phyloP scores from a whole-genome alignment of 2,113 vertebrate genomes.

The Morone chrysops region DNA sequence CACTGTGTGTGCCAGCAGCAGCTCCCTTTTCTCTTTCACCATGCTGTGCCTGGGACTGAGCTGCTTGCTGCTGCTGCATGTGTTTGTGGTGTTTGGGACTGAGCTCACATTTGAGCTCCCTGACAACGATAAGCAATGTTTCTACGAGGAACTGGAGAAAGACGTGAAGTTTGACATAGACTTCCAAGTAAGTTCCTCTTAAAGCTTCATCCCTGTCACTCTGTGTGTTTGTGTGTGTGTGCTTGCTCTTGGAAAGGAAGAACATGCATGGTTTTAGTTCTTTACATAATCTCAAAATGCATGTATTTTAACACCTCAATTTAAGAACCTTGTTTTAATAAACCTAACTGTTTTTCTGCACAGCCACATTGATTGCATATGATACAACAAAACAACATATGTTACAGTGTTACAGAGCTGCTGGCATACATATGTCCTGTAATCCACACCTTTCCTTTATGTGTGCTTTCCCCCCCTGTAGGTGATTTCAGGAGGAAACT shows the following conservation, averaged over 20 bases:
- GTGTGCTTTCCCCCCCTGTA: conserved; percentile 55
- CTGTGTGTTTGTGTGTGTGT: not conserved
- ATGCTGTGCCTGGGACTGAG: conserved; percentile 56
- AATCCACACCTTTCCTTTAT: not conserved
- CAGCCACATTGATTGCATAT: not conserved
- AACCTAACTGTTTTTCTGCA: not conserved
- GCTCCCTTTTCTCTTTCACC: not conserved
- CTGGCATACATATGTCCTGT: not conserved
- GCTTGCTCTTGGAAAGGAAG: not conserved
- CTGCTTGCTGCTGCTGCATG: conserved; percentile 58
- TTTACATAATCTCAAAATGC: not conserved
- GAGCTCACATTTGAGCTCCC: conserved; percentile 85
- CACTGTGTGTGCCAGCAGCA: no score
- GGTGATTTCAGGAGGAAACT: conserved; percentile 94
- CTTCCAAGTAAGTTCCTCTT: conserved; percentile 81
- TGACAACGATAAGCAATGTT: conserved; percentile 86
- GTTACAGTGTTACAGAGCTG: not conserved
- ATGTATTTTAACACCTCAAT: not conserved
- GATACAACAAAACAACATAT: not conserved
- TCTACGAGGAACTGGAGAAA: conserved; percentile 82
- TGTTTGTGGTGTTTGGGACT: conserved; percentile 63
- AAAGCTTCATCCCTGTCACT: not conserved
- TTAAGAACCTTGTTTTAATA: not conserved
- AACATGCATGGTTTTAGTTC: not conserved
- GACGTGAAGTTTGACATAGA: conserved; percentile 81